Percentiles rank a stretch among this genome's conserved stretches.
phyloP scores from a whole-genome alignment of 2,113 vertebrate species.

The Benitochromis conjunctus region DNA sequence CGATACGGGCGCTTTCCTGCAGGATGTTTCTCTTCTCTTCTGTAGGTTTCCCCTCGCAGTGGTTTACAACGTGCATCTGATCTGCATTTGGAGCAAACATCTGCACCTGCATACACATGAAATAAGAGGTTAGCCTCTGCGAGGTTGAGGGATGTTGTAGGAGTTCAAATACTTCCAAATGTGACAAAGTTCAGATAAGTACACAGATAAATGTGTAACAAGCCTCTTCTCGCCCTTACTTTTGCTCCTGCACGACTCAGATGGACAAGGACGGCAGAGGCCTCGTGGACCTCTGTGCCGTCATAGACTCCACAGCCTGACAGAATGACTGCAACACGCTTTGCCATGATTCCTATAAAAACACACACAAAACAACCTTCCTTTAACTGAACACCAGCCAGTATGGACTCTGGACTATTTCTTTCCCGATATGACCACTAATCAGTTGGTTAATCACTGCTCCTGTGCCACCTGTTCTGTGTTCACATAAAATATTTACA shows the following conservation, averaged over 20 bases:
- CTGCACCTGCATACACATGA: conserved; percentile 66
- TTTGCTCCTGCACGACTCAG: conserved; percentile 83
- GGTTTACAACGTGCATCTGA: conserved; percentile 94
- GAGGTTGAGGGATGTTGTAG: neutral
- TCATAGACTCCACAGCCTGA: conserved; percentile 84
- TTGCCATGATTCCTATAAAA: conserved; percentile 68
- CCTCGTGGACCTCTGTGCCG: conserved; percentile 83
- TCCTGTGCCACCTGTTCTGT: neutral
- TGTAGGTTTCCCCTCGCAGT: conserved; percentile 84
- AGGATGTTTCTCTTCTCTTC: conserved; percentile 87
- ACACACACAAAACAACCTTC: neutral
- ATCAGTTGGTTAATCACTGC: neutral
- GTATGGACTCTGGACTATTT: neutral
- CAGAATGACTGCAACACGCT: conserved; percentile 81
- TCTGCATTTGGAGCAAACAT: conserved; percentile 87
- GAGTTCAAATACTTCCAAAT: neutral
- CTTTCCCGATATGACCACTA: neutral
- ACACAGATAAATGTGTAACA: neutral
- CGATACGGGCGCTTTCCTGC: conserved; percentile 90
- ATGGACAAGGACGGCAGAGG: conserved; percentile 82
- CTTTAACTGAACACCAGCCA: neutral
- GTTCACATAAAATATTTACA: conserved; percentile 14
- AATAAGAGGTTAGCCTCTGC: neutral
- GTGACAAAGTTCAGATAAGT: neutral
- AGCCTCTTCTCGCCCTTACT: conserved; percentile 57